Evolutionary conservation across 2,888 invertebrate species (phyloP).

Genomic region (Hirtodrosophila histrioides): DNA sequence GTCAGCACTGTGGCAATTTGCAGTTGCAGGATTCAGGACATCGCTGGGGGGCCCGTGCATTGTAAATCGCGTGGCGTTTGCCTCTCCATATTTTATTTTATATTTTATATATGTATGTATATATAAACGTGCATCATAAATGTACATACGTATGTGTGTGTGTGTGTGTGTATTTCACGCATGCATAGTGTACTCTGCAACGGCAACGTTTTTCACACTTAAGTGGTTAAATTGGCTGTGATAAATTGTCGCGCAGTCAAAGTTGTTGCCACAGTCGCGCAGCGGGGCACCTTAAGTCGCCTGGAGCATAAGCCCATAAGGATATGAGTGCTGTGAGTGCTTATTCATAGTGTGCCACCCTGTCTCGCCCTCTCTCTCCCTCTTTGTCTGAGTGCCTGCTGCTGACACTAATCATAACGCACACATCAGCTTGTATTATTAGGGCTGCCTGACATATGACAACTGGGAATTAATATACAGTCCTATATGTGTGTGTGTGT

Average conservation of each 20-base stretch:
- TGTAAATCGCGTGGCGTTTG: slow-evolving; percentile 35
- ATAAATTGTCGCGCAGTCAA: slow-evolving; percentile 77
- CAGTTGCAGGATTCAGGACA: slow-evolving; percentile 34
- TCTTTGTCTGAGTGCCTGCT: slow-evolving; percentile 45
- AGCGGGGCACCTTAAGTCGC: slow-evolving; percentile 70
- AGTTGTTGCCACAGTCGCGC: slow-evolving; percentile 61
- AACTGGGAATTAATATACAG: slow-evolving; percentile 68
- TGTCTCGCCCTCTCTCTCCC: neutral
- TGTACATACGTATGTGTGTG: neutral
- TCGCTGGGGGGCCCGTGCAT: slow-evolving; percentile 34
- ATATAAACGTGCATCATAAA: slow-evolving; percentile 9
- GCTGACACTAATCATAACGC: slow-evolving; percentile 78
- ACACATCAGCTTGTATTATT: slow-evolving; percentile 72
- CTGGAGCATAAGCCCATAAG: slow-evolving; percentile 56
- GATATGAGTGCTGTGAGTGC: slow-evolving; percentile 50
- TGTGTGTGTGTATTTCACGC: slow-evolving; percentile 16
- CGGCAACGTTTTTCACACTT: slow-evolving; percentile 74
- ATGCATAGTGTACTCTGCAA: slow-evolving; percentile 43
- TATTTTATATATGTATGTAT: neutral
- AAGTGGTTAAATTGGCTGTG: slow-evolving; percentile 81
- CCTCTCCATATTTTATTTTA: slow-evolving; percentile 54
- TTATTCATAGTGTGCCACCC: slow-evolving; percentile 60
- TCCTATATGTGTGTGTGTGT: slow-evolving; percentile 14
- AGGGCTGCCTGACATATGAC: slow-evolving; percentile 74
- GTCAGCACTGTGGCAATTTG: slow-evolving; percentile 52